Conservation (phyloP, 2,113 vertebrate genomes). For the Labeo catla region DNA sequence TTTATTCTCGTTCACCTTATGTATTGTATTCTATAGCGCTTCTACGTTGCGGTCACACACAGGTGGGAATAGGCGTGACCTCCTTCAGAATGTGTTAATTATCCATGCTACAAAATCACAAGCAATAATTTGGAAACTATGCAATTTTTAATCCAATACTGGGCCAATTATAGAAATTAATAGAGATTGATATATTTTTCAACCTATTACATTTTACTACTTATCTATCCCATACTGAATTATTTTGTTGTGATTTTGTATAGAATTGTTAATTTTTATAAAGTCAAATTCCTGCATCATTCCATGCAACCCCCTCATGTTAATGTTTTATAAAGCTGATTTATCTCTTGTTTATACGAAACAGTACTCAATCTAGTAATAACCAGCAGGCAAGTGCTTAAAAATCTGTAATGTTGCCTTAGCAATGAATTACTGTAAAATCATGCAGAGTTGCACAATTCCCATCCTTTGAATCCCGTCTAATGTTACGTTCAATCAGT, state of each 20-base stretch:
- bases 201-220: conserved; percentile 90
- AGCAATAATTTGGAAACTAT: conserved; percentile 98
- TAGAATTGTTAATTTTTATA: conserved; percentile 94
- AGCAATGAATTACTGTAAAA: conserved; percentile 85
- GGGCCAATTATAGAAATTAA: conserved; percentile 88
- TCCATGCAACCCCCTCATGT: conserved; percentile 85
- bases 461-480: conserved; percentile 73
- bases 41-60: conserved; percentile 62
- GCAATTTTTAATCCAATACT: conserved; percentile 92
- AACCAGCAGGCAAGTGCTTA: conserved; percentile 88
- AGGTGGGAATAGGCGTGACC: conserved; percentile 69
- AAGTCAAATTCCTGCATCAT: conserved; percentile 89
- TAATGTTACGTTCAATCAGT: conserved; percentile 63
- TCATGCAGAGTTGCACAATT: conserved; percentile 80
- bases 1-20: conserved; percentile 72
- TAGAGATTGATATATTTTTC: conserved; percentile 91
- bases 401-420: conserved; percentile 89
- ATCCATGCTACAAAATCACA: conserved; percentile 84
- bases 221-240: conserved; percentile 89
- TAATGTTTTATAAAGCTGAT: conserved; percentile 87
- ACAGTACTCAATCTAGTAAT: conserved; percentile 68
- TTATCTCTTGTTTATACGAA: conserved; percentile 88
- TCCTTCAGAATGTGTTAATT: conserved; percentile 78
- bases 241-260: conserved; percentile 96
- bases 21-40: conserved; percentile 76